Evolutionary conservation across 2,113 vertebrate species (phyloP).

Genomic region (Ophiodon elongatus): DNA sequence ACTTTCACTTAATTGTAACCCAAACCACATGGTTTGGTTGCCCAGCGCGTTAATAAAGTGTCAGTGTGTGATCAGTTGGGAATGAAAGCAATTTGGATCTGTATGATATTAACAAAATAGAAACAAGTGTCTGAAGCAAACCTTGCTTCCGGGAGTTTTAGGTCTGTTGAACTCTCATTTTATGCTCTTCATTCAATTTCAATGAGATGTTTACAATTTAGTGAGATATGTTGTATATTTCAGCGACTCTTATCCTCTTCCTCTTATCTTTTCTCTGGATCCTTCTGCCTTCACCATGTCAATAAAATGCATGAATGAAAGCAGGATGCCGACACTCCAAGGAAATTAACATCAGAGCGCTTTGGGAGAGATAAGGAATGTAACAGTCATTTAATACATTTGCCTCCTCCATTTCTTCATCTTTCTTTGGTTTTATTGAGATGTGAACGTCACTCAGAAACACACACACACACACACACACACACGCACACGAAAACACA

Average conservation of each 20-base stretch:
- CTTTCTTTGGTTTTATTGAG: conserved; percentile 25
- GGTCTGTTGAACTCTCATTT: conserved; percentile 10
- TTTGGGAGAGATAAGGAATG: conserved; percentile 59
- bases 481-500: conserved; percentile 23
- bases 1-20: neutral
- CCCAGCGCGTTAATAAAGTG: no score
- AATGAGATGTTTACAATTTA: conserved; percentile 37
- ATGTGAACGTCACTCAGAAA: conserved; percentile 36
- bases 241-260: conserved; percentile 1
- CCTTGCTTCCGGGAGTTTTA: conserved; percentile 9
- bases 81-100: neutral
- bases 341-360: conserved; percentile 66
- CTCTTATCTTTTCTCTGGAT: conserved; percentile 44
- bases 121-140: conserved; percentile 8
- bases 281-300: conserved; percentile 46
- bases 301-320: conserved; percentile 66
- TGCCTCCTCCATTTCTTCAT: conserved; percentile 60
- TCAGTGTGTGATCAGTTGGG: no score
- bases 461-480: conserved; percentile 1
- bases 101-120: neutral
- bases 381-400: conserved; percentile 50
- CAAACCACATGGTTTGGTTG: no score
- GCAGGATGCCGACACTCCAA: conserved; percentile 49
- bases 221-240: conserved; percentile 18
- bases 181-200: conserved; percentile 4